Evolutionary conservation across 2,797 vertebrate species (phyloP).

Genomic region (Gymnodraco acuticeps): DNA sequence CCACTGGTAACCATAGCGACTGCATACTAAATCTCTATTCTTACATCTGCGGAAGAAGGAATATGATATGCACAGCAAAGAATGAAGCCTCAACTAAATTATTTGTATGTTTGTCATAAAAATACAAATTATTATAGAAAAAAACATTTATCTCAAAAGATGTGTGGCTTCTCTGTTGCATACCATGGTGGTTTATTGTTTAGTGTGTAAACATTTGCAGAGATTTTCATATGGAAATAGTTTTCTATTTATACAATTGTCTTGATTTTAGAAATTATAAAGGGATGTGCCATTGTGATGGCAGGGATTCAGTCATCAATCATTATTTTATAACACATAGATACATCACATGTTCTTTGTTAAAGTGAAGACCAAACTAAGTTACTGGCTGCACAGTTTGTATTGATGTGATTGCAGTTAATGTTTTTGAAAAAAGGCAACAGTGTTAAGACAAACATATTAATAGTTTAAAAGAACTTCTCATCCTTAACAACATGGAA

Average conservation of each 20-base stretch:
- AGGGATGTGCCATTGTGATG: background rate
- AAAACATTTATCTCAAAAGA: conserved; percentile 5
- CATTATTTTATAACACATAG: background rate
- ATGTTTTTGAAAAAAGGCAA: background rate
- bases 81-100: conserved; percentile 17
- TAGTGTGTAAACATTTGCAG: background rate
- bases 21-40: conserved; percentile 56
- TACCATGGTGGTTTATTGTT: background rate
- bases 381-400: background rate
- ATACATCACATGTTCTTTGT: background rate
- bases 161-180: background rate
- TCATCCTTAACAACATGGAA: background rate
- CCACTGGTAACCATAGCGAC: conserved; percentile 73
- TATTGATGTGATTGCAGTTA: background rate
- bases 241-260: background rate
- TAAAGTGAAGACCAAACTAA: background rate
- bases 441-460: background rate
- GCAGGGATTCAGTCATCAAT: background rate
- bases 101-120: conserved; percentile 9
- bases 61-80: conserved; percentile 28
- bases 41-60: conserved; percentile 55
- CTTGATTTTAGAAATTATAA: background rate
- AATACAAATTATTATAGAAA: background rate
- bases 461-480: background rate
- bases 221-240: background rate